These are phyloP conservation scores for Patella vulgata DNA, from an alignment of 1,140 invertebrate species.

Conservation along the genomic window DNA sequence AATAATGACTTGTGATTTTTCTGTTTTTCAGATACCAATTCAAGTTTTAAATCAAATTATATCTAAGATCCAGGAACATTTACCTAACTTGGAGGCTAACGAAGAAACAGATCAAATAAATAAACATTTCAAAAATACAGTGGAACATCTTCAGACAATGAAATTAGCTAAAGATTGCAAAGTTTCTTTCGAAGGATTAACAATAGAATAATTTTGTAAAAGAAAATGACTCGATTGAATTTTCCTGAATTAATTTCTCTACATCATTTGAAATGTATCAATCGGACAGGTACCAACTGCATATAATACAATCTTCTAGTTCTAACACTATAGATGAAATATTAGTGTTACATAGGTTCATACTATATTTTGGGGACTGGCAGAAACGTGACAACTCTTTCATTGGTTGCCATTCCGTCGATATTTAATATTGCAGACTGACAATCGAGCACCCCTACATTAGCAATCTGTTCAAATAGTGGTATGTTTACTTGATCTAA, in stretches of 20 bases:
- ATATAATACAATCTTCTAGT: not conserved
- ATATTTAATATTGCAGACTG: no score
- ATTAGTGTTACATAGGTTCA: not conserved
- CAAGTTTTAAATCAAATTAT: conserved; percentile 87
- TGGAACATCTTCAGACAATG: conserved; percentile 58
- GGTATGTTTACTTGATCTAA: not conserved
- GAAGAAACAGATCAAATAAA: conserved; percentile 97
- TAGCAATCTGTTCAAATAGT: not conserved
- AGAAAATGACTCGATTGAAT: not conserved
- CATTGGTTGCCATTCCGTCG: no score
- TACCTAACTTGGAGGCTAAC: conserved; percentile 90
- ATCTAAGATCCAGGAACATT: conserved; percentile 89
- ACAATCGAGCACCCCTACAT: not conserved
- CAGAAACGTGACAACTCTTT: not conserved
- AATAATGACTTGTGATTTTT: no score
- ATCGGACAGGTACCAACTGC: not conserved
- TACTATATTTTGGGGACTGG: not conserved
- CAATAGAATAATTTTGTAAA: conserved; percentile 19
- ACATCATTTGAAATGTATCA: not conserved
- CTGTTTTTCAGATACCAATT: conserved; percentile 73
- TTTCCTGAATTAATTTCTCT: not conserved
- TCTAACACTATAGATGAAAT: not conserved
- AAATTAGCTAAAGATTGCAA: conserved; percentile 50
- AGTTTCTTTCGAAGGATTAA: conserved; percentile 50
- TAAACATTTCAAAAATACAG: conserved; percentile 82